A percentile compares a stretch with the other conserved stretches of the same genome.
These are phyloP conservation scores for Athalia cordata DNA, from an alignment of 2,888 invertebrate genomes.

Conservation along the genomic window DNA sequence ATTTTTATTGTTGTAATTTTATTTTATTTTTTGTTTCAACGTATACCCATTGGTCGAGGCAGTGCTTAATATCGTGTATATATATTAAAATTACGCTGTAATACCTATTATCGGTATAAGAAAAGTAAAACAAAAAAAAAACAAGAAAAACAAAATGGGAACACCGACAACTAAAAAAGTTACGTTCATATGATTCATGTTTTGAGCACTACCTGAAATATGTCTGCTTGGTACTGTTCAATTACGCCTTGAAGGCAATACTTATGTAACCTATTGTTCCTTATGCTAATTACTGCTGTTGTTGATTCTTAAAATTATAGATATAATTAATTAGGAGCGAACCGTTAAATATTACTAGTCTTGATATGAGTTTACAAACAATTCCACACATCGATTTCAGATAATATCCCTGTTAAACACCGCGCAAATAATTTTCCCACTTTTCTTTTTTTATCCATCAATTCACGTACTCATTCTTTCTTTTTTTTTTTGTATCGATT, in stretches of 20 bases:
- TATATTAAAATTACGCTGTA: neutral
- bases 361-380: slow-evolving; percentile 71
- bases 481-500: slow-evolving; percentile 24
- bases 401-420: neutral
- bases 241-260: slow-evolving; percentile 15
- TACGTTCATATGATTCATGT: slow-evolving; percentile 31
- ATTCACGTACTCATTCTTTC: slow-evolving; percentile 25
- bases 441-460: slow-evolving; percentile 6
- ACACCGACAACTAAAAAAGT: neutral
- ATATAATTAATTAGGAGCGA: slow-evolving; percentile 70
- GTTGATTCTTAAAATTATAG: slow-evolving; percentile 19
- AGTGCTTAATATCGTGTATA: neutral
- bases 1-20: no score
- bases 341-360: slow-evolving; percentile 72
- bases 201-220: slow-evolving; percentile 12
- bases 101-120: neutral
- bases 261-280: slow-evolving; percentile 34
- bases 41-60: no score
- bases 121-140: neutral
- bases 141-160: neutral
- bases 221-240: slow-evolving; percentile 2
- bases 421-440: slow-evolving; percentile 27
- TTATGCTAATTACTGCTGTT: slow-evolving; percentile 35
- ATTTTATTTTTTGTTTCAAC: no score
- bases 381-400: slow-evolving; percentile 46